A percentile compares a stretch with the other conserved stretches of the same genome.
These are phyloP conservation scores for Apostichopus japonicus DNA, from an alignment of 35 echinoderm and acorn worm species.

Conservation along the genomic window DNA sequence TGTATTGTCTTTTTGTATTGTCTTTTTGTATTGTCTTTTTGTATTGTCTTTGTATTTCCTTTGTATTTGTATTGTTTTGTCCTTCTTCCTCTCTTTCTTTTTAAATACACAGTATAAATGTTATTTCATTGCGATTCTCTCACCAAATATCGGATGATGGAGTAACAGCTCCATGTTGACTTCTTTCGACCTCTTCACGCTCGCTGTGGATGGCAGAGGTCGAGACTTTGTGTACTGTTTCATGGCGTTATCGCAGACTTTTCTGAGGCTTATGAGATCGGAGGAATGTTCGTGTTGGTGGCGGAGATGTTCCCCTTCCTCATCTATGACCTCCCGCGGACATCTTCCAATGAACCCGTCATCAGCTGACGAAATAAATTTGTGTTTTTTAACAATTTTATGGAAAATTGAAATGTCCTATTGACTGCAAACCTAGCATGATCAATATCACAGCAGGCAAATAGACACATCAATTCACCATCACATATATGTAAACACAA, in stretches of 20 bases:
- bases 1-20: no score
- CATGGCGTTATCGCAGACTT: conserved; percentile 71
- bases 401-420: no score
- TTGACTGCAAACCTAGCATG: no score
- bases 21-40: no score
- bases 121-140: not conserved
- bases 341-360: conserved; percentile 72
- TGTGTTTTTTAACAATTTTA: not conserved
- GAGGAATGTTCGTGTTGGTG: conserved; percentile 60
- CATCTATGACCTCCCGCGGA: conserved; percentile 79
- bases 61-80: no score
- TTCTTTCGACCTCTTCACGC: conserved; percentile 87
- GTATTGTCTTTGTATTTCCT: not conserved
- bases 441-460: no score
- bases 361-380: conserved; percentile 54
- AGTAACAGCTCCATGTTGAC: conserved; percentile 56
- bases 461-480: no score
- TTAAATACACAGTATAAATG: not conserved
- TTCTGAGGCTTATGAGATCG: conserved; percentile 67
- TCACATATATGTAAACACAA: no score
- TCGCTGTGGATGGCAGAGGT: conserved; percentile 82
- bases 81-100: no score
- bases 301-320: conserved; percentile 60
- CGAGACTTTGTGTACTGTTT: conserved; percentile 88
- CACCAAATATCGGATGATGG: conserved; percentile 89